Conservation (phyloP, 2,113 vertebrate species). For the Oceanodroma tethys region DNA sequence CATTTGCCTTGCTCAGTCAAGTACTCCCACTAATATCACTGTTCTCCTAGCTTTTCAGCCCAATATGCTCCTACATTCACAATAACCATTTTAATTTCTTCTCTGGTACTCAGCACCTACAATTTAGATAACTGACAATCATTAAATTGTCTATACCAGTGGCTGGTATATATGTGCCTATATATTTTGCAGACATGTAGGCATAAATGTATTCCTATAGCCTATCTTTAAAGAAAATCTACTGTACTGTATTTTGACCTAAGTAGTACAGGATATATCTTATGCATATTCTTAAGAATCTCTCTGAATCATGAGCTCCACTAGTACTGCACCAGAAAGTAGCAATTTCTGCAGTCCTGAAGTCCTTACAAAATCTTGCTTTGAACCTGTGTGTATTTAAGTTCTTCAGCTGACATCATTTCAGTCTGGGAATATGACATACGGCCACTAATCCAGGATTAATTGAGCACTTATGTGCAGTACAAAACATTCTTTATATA, state of each 20-base stretch:
- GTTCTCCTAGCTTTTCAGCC: neutral
- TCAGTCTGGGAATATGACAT: constrained; percentile 80
- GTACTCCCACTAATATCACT: neutral
- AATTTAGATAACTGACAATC: neutral
- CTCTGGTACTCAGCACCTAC: neutral
- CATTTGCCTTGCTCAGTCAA: neutral
- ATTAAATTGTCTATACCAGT: neutral
- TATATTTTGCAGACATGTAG: neutral
- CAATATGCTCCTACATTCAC: neutral
- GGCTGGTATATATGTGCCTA: neutral
- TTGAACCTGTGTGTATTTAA: constrained; percentile 70
- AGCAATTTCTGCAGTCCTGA: constrained; percentile 43
- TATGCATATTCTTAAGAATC: neutral
- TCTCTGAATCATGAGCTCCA: neutral
- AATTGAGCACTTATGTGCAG: constrained; percentile 84
- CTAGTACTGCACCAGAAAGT: neutral
- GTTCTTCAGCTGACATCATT: constrained; percentile 75
- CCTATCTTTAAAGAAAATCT: neutral
- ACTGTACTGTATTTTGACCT: neutral
- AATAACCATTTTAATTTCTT: constrained; percentile 29
- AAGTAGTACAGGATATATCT: neutral
- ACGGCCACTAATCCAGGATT: constrained; percentile 79
- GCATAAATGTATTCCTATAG: neutral
- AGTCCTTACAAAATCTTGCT: constrained; percentile 54
- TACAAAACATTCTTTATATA: constrained; percentile 86